Conservation (phyloP, 2,888 invertebrate species). For the Tetropium fuscum region DNA sequence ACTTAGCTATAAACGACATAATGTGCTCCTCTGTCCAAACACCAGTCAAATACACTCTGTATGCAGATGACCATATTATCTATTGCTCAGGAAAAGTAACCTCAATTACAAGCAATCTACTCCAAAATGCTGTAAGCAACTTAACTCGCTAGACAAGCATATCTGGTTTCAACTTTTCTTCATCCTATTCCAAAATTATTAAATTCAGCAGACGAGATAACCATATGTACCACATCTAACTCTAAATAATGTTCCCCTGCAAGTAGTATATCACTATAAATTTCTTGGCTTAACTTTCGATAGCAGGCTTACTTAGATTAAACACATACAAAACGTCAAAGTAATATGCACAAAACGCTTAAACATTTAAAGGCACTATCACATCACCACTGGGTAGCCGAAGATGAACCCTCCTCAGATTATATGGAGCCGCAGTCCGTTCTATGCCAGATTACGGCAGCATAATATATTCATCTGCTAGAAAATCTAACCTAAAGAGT, state of each 20-base stretch:
- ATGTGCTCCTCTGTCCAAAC: neutral
- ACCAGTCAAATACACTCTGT: neutral
- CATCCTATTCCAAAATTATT: too few relatives aligned
- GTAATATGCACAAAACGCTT: neutral
- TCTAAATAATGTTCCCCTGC: too few relatives aligned
- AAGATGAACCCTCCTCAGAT: conserved; percentile 1
- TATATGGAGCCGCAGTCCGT: neutral
- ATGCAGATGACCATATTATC: conserved; percentile 1
- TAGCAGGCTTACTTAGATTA: neutral
- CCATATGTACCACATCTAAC: too few relatives aligned
- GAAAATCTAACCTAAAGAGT: neutral
- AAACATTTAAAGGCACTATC: conserved; percentile 1
- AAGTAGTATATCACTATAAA: neutral
- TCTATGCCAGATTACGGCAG: conserved; percentile 1
- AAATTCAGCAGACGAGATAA: too few relatives aligned
- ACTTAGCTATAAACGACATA: too few relatives aligned
- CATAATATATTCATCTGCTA: neutral
- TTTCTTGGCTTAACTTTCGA: conserved; percentile 1
- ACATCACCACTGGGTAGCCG: neutral
- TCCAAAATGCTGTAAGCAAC: neutral
- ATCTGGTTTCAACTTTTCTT: too few relatives aligned
- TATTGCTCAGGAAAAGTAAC: neutral
- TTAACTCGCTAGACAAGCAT: neutral
- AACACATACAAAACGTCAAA: neutral
- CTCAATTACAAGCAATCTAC: neutral